These are phyloP conservation scores for Drosophila rufa DNA, from an alignment of 1,140 invertebrate species.

Conservation along the genomic window DNA sequence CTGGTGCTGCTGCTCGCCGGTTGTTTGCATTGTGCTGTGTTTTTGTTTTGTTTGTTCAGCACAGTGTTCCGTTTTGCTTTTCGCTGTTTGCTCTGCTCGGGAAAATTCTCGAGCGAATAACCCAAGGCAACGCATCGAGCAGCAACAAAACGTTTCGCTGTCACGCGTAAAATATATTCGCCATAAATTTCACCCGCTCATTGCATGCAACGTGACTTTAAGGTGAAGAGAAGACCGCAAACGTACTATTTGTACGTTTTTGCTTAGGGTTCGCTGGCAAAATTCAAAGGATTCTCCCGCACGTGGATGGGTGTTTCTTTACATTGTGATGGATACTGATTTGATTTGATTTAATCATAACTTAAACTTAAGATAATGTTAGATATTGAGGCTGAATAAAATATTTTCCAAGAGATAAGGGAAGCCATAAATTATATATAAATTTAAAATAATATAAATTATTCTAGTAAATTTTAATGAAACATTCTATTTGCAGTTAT, in stretches of 20 bases:
- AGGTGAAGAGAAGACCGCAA: slow-evolving; percentile 10
- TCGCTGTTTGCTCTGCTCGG: slow-evolving; percentile 64
- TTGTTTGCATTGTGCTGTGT: slow-evolving; percentile 55
- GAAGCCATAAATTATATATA: not conserved
- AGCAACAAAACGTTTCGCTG: slow-evolving; percentile 62
- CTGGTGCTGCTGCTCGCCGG: slow-evolving; percentile 25
- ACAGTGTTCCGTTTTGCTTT: slow-evolving; percentile 56
- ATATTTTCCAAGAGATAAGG: not conserved
- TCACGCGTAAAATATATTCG: slow-evolving; percentile 77
- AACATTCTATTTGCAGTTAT: too few species aligned
- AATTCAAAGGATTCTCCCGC: not conserved
- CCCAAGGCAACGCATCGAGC: slow-evolving; percentile 59
- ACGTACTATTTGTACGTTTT: not conserved
- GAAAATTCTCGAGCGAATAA: slow-evolving; percentile 61
- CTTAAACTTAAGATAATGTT: not conserved
- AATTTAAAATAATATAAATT: not conserved
- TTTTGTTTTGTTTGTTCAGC: slow-evolving; percentile 62
- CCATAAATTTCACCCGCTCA: slow-evolving; percentile 61
- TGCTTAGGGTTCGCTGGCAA: not conserved
- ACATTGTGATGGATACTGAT: not conserved
- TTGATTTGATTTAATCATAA: not conserved
- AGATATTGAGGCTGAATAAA: not conserved
- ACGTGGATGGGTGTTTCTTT: not conserved
- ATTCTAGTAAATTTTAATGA: not conserved
- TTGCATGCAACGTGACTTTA: slow-evolving; percentile 76